Percentiles rank a stretch among this genome's conserved stretches.
phyloP scores from a whole-genome alignment of 1,140 invertebrate species.

The Liolophura sinensis region DNA sequence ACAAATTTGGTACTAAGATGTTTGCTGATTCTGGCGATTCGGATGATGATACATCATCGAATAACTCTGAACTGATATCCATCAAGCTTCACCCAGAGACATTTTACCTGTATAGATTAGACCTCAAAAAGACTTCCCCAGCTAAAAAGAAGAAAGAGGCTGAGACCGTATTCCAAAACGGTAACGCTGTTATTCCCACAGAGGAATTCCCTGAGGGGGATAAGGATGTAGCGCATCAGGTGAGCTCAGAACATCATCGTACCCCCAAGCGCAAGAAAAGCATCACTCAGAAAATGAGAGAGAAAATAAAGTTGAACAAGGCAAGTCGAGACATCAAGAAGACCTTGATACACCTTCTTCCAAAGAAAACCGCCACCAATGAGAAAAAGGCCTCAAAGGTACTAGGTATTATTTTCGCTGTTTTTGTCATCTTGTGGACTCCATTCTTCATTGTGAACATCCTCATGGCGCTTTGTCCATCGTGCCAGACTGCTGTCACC shows the following conservation, averaged over 20 bases:
- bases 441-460: slow-evolving; percentile 58
- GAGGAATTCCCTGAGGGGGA: no score
- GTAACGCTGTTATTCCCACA: no score
- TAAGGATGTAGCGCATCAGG: not conserved
- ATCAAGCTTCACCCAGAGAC: slow-evolving; percentile 35
- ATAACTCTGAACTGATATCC: slow-evolving; percentile 33
- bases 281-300: slow-evolving; percentile 6
- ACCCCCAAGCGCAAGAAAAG: not conserved
- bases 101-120: slow-evolving; percentile 29
- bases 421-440: slow-evolving; percentile 56
- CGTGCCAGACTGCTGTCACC: slow-evolving; percentile 35
- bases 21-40: slow-evolving; percentile 17
- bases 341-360: slow-evolving; percentile 31
- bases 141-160: not conserved
- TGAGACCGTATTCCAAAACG: no score
- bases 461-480: slow-evolving; percentile 40
- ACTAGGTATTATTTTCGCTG: slow-evolving; percentile 55
- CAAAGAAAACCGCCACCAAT: slow-evolving; percentile 48
- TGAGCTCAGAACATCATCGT: not conserved
- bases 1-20: no score
- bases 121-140: not conserved
- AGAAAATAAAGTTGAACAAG: slow-evolving; percentile 10
- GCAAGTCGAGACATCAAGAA: slow-evolving; percentile 9
- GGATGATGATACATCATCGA: slow-evolving; percentile 25
- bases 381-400: slow-evolving; percentile 57